phyloP scores from a whole-genome alignment of 2,113 vertebrate genomes.

The Xenopus borealis region DNA sequence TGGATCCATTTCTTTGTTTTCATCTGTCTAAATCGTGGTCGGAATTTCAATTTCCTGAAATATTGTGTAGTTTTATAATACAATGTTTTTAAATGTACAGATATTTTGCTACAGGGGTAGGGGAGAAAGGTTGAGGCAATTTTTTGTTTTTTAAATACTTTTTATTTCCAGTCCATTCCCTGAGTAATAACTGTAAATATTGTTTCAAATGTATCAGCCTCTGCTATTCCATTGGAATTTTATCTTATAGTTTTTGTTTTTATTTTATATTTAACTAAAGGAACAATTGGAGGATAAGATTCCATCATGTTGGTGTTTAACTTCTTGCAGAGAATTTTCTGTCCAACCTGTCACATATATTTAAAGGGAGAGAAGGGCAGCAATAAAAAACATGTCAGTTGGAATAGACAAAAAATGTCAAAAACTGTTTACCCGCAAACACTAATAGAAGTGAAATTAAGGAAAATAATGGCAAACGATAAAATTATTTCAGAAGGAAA shows the following conservation, averaged over 20 bases:
- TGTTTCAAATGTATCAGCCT: constrained; percentile 87
- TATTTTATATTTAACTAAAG: constrained; percentile 89
- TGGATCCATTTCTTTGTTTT: background rate
- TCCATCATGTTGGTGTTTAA: constrained; percentile 49
- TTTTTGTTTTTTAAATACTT: constrained; percentile 69
- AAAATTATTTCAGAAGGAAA: no score
- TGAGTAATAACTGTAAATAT: constrained; percentile 95
- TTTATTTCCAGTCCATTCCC: constrained; percentile 67
- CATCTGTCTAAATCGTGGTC: constrained; percentile 69
- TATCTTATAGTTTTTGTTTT: constrained; percentile 85
- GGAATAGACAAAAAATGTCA: no score
- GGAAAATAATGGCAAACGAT: no score
- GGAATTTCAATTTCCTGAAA: constrained; percentile 61
- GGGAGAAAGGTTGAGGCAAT: constrained; percentile 67
- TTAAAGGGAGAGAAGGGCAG: no score
- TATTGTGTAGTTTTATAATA: constrained; percentile 75
- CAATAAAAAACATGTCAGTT: no score
- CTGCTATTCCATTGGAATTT: constrained; percentile 92
- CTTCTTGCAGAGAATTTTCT: no score
- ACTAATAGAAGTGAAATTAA: no score
- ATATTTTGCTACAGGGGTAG: constrained; percentile 85
- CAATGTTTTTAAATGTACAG: constrained; percentile 92
- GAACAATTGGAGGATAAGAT: constrained; percentile 64
- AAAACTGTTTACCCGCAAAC: no score
- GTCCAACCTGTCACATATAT: no score